Conservation (phyloP, 2,888 invertebrate species). For the Mimas tiliae region DNA sequence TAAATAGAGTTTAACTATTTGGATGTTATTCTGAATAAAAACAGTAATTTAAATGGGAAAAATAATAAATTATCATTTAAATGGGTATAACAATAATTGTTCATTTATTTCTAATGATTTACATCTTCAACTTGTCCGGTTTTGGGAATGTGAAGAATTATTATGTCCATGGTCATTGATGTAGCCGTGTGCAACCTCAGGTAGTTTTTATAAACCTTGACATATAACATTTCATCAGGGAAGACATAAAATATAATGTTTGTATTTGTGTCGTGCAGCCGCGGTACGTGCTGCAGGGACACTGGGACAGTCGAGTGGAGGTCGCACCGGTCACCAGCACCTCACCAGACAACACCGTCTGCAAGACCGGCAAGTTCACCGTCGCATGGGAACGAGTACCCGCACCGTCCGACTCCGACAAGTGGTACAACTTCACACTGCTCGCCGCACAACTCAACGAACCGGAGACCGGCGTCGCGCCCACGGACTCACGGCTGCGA, state of each 20-base stretch:
- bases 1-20: too few species aligned
- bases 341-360: conserved; percentile 91
- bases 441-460: conserved; percentile 99
- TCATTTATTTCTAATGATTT: too few species aligned
- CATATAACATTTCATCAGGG: neutral
- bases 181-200: too few species aligned
- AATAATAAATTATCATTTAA: too few species aligned
- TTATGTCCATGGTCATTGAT: too few species aligned
- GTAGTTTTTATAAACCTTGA: too few species aligned
- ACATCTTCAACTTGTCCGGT: too few species aligned
- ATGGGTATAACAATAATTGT: too few species aligned
- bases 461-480: conserved; percentile 95
- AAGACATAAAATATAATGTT: neutral
- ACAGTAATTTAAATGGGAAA: too few species aligned
- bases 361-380: conserved; percentile 95
- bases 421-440: conserved; percentile 97
- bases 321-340: conserved; percentile 93
- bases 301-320: conserved; percentile 98
- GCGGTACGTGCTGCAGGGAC: conserved; percentile 91
- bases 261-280: conserved; percentile 81
- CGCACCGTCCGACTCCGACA: conserved; percentile 88
- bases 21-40: too few species aligned
- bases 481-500: conserved; percentile 95
- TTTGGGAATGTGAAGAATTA: too few species aligned
- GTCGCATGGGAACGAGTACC: conserved; percentile 94